Conservation (phyloP, 2,113 vertebrate species). For the Canis aureus region DNA sequence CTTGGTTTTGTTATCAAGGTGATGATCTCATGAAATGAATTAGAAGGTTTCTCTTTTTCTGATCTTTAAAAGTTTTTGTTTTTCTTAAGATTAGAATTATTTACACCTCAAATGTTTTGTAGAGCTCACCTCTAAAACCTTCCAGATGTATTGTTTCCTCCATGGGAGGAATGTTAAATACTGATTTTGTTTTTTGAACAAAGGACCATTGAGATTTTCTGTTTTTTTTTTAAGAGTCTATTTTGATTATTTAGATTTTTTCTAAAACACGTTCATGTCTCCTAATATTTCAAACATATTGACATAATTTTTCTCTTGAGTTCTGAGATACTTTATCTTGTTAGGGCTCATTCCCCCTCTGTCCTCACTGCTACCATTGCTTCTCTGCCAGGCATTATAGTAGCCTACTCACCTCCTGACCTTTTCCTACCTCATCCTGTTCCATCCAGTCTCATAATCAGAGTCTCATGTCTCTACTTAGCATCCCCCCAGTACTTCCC, state of each 20-base stretch:
- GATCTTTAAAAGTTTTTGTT: neutral
- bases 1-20: conserved; percentile 54
- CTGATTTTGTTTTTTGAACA: neutral
- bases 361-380: accelerated
- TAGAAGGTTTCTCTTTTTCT: neutral
- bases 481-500: neutral
- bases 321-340: neutral
- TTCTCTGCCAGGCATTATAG: neutral
- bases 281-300: neutral
- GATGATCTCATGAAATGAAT: conserved; percentile 4
- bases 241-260: neutral
- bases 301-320: neutral
- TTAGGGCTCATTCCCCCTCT: neutral
- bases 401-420: neutral
- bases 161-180: neutral
- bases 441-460: accelerated
- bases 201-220: neutral
- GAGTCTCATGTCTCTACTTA: neutral
- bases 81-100: neutral
- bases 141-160: neutral
- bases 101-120: neutral
- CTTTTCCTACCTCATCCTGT: neutral
- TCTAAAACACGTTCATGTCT: neutral
- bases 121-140: neutral
- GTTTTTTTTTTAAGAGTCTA: neutral